A percentile compares a stretch with the other conserved stretches of the same genome.
Conservation (phyloP, 53 echinoderm and acorn worm genomes). For the Mesocentrotus franciscanus region DNA sequence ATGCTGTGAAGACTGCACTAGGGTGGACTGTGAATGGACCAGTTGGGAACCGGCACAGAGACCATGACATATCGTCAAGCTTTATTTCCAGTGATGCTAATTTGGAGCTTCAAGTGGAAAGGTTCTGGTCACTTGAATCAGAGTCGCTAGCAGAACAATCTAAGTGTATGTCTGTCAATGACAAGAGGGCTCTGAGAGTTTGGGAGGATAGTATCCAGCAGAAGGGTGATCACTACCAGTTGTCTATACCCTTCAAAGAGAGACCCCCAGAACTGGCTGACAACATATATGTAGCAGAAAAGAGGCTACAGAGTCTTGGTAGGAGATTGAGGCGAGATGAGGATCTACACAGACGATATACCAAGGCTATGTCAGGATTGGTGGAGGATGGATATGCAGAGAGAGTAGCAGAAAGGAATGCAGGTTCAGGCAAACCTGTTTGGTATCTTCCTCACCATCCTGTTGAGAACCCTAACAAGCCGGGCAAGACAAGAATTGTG, state of each 20-base stretch:
- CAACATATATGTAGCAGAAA: neutral
- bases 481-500: conserved; percentile 53
- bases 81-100: neutral
- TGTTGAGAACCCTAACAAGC: conserved; percentile 40
- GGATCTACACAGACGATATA: neutral
- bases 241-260: neutral
- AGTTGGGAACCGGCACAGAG: neutral
- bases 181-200: neutral
- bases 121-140: neutral
- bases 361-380: too few species aligned
- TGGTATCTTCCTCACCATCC: conserved; percentile 56
- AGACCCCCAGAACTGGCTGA: neutral
- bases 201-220: neutral
- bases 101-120: too few species aligned
- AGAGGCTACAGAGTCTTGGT: neutral
- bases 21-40: neutral
- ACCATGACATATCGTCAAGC: neutral
- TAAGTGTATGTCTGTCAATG: neutral
- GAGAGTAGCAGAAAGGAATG: too few species aligned
- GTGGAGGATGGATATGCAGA: too few species aligned
- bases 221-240: neutral
- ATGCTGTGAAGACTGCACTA: neutral
- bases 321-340: neutral
- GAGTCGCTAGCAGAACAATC: neutral
- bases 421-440: too few species aligned